Evolutionary conservation across 2,888 invertebrate genomes (phyloP), one percentile per base, ranked within the genome.

Genomic region (Drosophila kuntzei): DNA sequence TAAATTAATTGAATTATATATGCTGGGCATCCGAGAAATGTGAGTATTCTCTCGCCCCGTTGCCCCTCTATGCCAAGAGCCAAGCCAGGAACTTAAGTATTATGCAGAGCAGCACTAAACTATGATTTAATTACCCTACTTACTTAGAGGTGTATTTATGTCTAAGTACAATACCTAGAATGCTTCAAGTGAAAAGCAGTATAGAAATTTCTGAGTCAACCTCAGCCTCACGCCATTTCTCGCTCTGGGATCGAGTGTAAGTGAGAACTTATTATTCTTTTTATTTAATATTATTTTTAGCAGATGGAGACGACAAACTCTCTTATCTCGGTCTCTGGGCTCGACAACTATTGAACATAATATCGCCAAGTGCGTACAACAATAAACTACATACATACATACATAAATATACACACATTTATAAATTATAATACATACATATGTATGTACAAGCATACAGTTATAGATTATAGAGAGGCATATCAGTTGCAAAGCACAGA

Each of bases 401-500:
- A 22, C 20, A 53, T 43, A n/a, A 36, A 34, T 16, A 36, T 27
- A 43, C 16, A 39, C 2, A 11, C 18, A 14, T 20, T 20, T 8
- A n/a, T 49, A 20, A 49, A 20, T 47, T 29, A n/a, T 16, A 22
- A 51, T 36, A 16, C 32, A 41, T 43, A 37, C 44, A 49, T 14
- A n/a, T n/a, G n/a, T n/a, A n/a, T n/a, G n/a, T n/a, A 58, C 44
- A 29, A n/a, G 22, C 37, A 44, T 53, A 9, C 54, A 43, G 27
- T 43, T 34, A 49, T 16, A 71, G 64, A 71, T 73, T 71, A 71
- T 57, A 36, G 60, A 59, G 39, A 9, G 53, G 27, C 66, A 62
- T 75, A 75, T 71, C 74, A 75, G 51, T 47, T 57, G 71, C 55
- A 32, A 44, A 57, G 72, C 72, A 62, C 61, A 51, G 37, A 27